Evolutionary conservation across 2,888 invertebrate genomes (phyloP).

Genomic region (Achlya flavicornis): DNA sequence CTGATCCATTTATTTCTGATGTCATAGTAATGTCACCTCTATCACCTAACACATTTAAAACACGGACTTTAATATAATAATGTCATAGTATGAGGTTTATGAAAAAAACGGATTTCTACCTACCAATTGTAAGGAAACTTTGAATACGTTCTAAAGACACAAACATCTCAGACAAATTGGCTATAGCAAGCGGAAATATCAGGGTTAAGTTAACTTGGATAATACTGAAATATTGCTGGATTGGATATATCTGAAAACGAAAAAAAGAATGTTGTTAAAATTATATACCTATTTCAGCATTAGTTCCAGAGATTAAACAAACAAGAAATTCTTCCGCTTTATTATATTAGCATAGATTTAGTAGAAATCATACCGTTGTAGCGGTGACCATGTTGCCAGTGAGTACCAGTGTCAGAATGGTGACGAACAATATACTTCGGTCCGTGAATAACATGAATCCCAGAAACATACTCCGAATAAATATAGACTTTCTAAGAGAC

Average conservation of each 20-base stretch:
- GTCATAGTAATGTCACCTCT: conserved; percentile 52
- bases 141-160: conserved; percentile 84
- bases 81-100: no score
- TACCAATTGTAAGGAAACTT: conserved; percentile 80
- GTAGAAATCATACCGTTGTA: conserved; percentile 67
- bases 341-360: no score
- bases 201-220: conserved; percentile 83
- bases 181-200: conserved; percentile 81
- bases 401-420: conserved; percentile 69
- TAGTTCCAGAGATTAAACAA: no score
- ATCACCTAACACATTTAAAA: conserved; percentile 54
- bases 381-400: conserved; percentile 66
- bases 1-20: conserved; percentile 32
- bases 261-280: no score
- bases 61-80: conserved; percentile 4
- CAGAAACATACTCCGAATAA: conserved; percentile 86
- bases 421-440: conserved; percentile 88
- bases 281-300: no score
- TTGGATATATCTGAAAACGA: conserved; percentile 77
- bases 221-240: conserved; percentile 83
- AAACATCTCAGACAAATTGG: conserved; percentile 82
- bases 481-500: conserved; percentile 83
- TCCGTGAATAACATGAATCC: conserved; percentile 90
- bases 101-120: conserved; percentile 28
- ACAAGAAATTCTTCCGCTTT: no score